Percentiles rank a stretch among this genome's conserved stretches.
Conservation (phyloP, 2,888 invertebrate species). For the Hemistola chrysoprasaria region DNA sequence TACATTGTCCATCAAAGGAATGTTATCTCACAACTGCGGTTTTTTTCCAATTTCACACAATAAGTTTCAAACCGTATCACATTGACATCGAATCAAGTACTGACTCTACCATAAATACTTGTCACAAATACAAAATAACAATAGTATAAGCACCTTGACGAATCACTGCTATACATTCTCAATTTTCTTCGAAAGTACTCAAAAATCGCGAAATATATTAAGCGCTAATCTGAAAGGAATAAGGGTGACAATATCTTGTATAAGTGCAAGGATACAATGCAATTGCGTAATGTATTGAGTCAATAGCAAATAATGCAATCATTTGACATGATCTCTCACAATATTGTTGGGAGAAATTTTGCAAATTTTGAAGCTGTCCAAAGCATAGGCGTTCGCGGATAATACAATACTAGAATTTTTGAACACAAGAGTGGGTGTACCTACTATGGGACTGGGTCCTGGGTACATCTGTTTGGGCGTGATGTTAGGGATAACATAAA, state of each 20-base stretch:
- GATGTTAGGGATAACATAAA: no score
- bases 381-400: slow-evolving; percentile 35
- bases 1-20: no score
- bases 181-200: slow-evolving; percentile 35
- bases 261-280: slow-evolving; percentile 27
- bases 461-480: no score
- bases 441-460: no score
- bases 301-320: slow-evolving; percentile 63
- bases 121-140: slow-evolving; percentile 42
- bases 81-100: slow-evolving; percentile 28
- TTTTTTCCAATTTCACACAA: slow-evolving; percentile 2
- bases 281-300: slow-evolving; percentile 42
- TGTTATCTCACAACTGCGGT: no score
- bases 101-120: slow-evolving; percentile 40
- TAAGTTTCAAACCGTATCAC: slow-evolving; percentile 15
- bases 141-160: slow-evolving; percentile 61
- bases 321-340: slow-evolving; percentile 70
- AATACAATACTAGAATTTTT: no score
- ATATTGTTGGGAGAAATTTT: slow-evolving; percentile 59
- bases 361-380: slow-evolving; percentile 37
- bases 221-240: neutral
- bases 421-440: no score
- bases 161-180: slow-evolving; percentile 57
- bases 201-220: neutral
- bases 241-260: neutral